Evolutionary conservation across 2,113 vertebrate genomes (phyloP).

Genomic region (Nanorana parkeri): DNA sequence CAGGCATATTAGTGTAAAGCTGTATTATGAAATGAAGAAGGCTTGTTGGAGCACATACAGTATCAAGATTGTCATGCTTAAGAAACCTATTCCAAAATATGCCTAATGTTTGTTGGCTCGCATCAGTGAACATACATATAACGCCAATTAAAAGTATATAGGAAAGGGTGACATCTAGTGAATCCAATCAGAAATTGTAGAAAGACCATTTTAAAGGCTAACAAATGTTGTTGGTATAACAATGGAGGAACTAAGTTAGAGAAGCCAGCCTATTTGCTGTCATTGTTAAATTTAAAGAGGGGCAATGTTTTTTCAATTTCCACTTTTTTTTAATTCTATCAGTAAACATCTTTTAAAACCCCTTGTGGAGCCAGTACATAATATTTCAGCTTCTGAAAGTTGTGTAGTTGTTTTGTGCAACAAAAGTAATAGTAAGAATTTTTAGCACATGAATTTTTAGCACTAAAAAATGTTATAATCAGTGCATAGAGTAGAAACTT

Average conservation of each 20-base stretch:
- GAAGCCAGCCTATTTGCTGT: no score
- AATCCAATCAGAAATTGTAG: not conserved
- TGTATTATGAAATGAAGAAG: constrained; percentile 13
- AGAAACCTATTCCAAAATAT: constrained; percentile 33
- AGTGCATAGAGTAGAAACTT: no score
- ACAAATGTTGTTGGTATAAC: not conserved
- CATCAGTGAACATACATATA: constrained; percentile 8
- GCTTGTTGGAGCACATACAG: constrained; percentile 30
- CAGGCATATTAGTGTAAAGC: constrained; percentile 16
- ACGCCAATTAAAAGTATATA: constrained; percentile 15
- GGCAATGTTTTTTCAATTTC: no score
- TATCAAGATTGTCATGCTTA: constrained; percentile 31
- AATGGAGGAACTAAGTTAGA: no score
- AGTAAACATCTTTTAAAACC: not conserved
- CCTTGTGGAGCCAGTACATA: no score
- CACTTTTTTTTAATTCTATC: not conserved
- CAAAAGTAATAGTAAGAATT: no score
- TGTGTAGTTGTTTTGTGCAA: no score
- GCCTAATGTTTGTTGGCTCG: constrained; percentile 33
- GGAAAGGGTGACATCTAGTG: constrained; percentile 19
- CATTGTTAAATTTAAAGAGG: no score
- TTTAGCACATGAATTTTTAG: no score
- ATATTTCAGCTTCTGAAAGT: no score
- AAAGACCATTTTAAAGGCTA: not conserved
- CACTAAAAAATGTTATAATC: no score